Percentiles rank a stretch among this genome's conserved stretches.
These are phyloP conservation scores for Falcaria lacertinaria DNA, from an alignment of 2,888 invertebrate genomes.

Conservation along the genomic window DNA sequence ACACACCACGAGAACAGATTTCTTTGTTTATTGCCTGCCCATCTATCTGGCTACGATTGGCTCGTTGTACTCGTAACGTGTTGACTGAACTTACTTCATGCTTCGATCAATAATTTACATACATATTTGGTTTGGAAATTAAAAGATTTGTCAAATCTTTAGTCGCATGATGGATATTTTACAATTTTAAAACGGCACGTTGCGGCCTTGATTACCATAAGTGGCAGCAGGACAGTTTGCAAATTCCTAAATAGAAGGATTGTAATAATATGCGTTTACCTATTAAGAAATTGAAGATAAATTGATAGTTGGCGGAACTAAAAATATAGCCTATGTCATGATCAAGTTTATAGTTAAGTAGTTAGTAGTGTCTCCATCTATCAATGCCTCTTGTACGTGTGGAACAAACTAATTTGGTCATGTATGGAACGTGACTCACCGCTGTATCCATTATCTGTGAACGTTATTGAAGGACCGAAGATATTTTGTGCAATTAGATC, in stretches of 20 bases:
- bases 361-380: neutral
- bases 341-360: neutral
- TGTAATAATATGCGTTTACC: conserved; percentile 6
- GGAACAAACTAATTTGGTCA: neutral
- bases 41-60: conserved; percentile 43
- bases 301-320: neutral
- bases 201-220: too few relatives aligned
- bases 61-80: conserved; percentile 33
- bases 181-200: too few relatives aligned
- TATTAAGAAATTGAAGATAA: neutral
- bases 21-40: conserved; percentile 44
- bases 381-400: neutral
- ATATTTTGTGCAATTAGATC: conserved; percentile 2
- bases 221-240: too few relatives aligned
- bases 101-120: too few relatives aligned
- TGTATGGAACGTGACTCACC: neutral
- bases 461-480: neutral
- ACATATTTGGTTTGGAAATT: too few relatives aligned
- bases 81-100: conserved; percentile 34
- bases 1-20: conserved; percentile 38
- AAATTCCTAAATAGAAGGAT: neutral
- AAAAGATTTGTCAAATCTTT: too few relatives aligned
- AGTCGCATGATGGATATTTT: too few relatives aligned
- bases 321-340: neutral
- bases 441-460: neutral